A percentile compares a stretch with the other conserved stretches of the same genome.
Conservation (phyloP, 2,888 invertebrate genomes). For the Drosophila phalerata region DNA sequence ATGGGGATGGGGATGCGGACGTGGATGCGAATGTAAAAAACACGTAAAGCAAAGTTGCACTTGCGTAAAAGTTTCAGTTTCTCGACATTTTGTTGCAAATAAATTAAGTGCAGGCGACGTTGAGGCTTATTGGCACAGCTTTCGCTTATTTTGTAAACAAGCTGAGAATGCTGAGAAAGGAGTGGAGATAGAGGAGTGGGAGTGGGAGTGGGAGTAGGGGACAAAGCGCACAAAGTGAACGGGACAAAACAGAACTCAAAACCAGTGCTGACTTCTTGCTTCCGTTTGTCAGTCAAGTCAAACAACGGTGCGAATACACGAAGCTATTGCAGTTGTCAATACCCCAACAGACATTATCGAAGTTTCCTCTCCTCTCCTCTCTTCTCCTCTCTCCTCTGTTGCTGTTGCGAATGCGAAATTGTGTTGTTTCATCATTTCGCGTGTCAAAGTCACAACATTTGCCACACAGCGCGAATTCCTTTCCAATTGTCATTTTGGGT, state of each 20-base stretch:
- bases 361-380: not conserved
- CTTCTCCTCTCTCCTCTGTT: no score
- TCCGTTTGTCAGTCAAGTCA: conserved; percentile 66
- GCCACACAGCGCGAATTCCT: conserved; percentile 20
- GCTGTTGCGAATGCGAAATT: conserved; percentile 21
- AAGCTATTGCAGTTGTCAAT: conserved; percentile 60
- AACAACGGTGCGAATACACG: conserved; percentile 53
- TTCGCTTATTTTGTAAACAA: conserved; percentile 75
- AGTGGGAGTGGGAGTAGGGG: not conserved
- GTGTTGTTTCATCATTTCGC: conserved; percentile 13
- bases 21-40: conserved; percentile 46
- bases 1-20: conserved; percentile 9
- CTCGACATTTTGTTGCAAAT: conserved; percentile 70
- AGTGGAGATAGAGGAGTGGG: not conserved
- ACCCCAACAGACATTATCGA: conserved; percentile 54
- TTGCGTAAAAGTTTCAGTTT: conserved; percentile 70
- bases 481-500: not conserved
- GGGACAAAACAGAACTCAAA: conserved; percentile 19
- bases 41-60: conserved; percentile 75
- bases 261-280: conserved; percentile 29
- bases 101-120: conserved; percentile 77
- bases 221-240: conserved; percentile 3
- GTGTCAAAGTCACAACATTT: conserved; percentile 29
- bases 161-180: not conserved
- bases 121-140: conserved; percentile 74